A percentile compares a stretch with the other conserved stretches of the same genome.
Conservation (phyloP, 2,888 invertebrate genomes). For the Cynaeus angustus region DNA sequence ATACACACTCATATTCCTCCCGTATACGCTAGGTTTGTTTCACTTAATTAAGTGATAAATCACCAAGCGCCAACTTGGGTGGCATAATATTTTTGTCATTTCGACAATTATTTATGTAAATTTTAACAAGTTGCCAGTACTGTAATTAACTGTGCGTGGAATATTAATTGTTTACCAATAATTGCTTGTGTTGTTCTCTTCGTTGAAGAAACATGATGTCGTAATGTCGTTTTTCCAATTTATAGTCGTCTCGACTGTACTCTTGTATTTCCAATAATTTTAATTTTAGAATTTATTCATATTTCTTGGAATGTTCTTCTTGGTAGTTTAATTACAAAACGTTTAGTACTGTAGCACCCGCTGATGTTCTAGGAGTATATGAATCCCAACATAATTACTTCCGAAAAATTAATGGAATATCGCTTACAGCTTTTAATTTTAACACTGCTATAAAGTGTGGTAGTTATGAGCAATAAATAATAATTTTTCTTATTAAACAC, state of each 20-base stretch:
- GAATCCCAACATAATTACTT: not conserved
- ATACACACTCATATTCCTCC: too few relatives aligned
- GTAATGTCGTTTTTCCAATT: not conserved
- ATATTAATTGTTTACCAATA: conserved; percentile 51
- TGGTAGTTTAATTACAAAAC: too few relatives aligned
- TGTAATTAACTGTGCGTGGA: conserved; percentile 50
- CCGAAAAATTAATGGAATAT: not conserved
- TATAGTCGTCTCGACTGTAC: too few relatives aligned
- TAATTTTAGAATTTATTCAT: too few relatives aligned
- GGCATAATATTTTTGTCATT: conserved; percentile 51
- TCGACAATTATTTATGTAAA: conserved; percentile 55
- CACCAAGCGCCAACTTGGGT: conserved; percentile 48
- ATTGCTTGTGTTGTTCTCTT: conserved; percentile 23
- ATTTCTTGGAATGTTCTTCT: too few relatives aligned
- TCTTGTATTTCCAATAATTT: too few relatives aligned
- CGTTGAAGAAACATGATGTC: conserved; percentile 1
- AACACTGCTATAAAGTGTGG: not conserved
- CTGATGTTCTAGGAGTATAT: too few relatives aligned
- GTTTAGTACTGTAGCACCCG: too few relatives aligned
- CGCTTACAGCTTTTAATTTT: not conserved
- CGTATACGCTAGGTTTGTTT: not conserved
- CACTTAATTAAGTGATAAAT: conserved; percentile 32
- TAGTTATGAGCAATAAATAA: conserved; percentile 3
- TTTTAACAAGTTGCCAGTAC: conserved; percentile 51
- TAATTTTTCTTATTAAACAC: not conserved